These are phyloP conservation scores for Callimorpha dominula DNA, from an alignment of 2,888 invertebrate genomes.

Conservation along the genomic window DNA sequence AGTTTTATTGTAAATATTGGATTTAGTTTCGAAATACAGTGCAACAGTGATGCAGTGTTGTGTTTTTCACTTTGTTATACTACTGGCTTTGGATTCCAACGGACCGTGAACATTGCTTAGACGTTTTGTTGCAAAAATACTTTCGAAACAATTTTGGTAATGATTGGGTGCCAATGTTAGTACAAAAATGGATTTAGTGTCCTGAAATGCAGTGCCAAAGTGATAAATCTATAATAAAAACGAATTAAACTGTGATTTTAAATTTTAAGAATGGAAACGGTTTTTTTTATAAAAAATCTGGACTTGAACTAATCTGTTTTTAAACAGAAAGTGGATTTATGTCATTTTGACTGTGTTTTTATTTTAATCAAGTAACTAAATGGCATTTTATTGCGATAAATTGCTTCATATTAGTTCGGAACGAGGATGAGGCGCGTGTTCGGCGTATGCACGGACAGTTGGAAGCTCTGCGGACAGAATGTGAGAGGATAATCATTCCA, in stretches of 20 bases:
- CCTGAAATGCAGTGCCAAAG: conserved; percentile 67
- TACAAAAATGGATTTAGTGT: conserved; percentile 58
- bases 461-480: conserved; percentile 85
- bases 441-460: conserved; percentile 85
- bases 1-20: conserved; percentile 82
- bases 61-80: conserved; percentile 55
- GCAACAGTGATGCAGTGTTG: conserved; percentile 60
- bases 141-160: conserved; percentile 59
- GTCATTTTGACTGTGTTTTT: background rate
- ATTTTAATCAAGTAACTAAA: conserved; percentile 50
- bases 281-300: background rate
- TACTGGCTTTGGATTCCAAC: conserved; percentile 51
- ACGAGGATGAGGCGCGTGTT: conserved; percentile 84
- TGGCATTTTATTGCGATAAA: conserved; percentile 65
- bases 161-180: conserved; percentile 61
- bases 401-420: conserved; percentile 50
- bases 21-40: conserved; percentile 73
- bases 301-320: background rate
- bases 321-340: conserved; percentile 4
- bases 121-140: conserved; percentile 56
- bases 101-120: conserved; percentile 58
- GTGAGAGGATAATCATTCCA: conserved; percentile 78
- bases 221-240: conserved; percentile 25
- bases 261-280: background rate
- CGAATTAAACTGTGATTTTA: background rate